Evolutionary conservation across 2,113 vertebrate species (phyloP).

Genomic region (Erpornis zantholeuca): DNA sequence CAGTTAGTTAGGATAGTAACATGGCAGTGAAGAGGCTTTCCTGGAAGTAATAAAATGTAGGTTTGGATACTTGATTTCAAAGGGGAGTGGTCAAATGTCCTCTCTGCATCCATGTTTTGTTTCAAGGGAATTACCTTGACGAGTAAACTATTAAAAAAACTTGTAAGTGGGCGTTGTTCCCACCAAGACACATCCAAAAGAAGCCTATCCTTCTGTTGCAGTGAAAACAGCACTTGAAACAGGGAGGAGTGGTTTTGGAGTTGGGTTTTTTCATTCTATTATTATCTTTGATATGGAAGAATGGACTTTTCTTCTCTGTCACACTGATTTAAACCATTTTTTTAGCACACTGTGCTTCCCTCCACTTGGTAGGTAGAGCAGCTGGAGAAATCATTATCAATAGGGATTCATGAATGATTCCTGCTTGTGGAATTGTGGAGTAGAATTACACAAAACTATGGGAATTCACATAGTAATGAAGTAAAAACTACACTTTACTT

Average conservation of each 20-base stretch:
- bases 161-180: background rate
- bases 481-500: background rate
- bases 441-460: background rate
- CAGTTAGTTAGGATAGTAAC: background rate
- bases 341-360: background rate
- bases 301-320: background rate
- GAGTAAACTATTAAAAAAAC: background rate
- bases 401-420: background rate
- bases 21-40: background rate
- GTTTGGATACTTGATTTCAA: background rate
- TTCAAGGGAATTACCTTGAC: rapidly evolving
- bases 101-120: background rate
- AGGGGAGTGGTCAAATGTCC: background rate
- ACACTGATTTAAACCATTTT: background rate
- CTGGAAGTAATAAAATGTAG: background rate
- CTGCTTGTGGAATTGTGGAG: background rate
- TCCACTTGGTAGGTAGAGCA: background rate
- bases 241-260: background rate
- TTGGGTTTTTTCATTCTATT: background rate
- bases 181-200: background rate
- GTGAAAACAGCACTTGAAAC: background rate
- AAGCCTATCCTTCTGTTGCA: background rate
- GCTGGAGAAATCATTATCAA: background rate
- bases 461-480: background rate
- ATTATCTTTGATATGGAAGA: background rate